Evolutionary conservation across 2,113 vertebrate species (phyloP).

Genomic region (Labeo rohita): DNA sequence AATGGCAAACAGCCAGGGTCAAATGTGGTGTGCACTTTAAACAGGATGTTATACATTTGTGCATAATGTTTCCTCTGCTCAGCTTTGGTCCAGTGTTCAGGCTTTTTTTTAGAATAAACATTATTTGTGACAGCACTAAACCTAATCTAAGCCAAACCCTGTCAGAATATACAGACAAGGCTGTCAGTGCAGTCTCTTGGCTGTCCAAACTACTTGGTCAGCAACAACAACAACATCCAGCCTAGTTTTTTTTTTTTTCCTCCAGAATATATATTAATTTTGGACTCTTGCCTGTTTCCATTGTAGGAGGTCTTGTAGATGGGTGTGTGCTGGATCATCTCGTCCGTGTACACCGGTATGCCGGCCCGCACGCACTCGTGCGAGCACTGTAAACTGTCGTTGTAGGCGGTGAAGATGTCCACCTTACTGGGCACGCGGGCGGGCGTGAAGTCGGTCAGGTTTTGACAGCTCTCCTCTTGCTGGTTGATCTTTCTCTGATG

Average conservation of each 20-base stretch:
- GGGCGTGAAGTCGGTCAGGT: constrained; percentile 93
- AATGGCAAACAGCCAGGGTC: background rate
- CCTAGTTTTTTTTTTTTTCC: background rate
- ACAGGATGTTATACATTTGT: background rate
- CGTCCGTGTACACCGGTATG: constrained; percentile 88
- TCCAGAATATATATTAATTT: background rate
- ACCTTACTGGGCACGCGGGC: constrained; percentile 93
- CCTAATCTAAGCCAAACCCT: background rate
- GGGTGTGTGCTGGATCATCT: constrained; percentile 87
- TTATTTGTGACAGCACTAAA: background rate
- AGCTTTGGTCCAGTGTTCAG: background rate
- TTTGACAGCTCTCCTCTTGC: constrained; percentile 98
- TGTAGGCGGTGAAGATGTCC: constrained; percentile 99
- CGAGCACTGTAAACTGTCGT: constrained; percentile 95
- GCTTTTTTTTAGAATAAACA: background rate
- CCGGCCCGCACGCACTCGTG: constrained; percentile 93
- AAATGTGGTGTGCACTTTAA: background rate
- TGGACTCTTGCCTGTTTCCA: constrained; percentile 87
- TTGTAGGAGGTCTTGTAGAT: constrained; percentile 94
- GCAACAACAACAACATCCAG: background rate
- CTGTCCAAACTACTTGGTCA: background rate
- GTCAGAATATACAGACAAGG: background rate
- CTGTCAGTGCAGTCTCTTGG: background rate
- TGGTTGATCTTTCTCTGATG: constrained; percentile 96
- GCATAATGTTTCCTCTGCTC: background rate